phyloP scores from a whole-genome alignment of 2,113 vertebrate species.

The Hippoglossus stenolepis region DNA sequence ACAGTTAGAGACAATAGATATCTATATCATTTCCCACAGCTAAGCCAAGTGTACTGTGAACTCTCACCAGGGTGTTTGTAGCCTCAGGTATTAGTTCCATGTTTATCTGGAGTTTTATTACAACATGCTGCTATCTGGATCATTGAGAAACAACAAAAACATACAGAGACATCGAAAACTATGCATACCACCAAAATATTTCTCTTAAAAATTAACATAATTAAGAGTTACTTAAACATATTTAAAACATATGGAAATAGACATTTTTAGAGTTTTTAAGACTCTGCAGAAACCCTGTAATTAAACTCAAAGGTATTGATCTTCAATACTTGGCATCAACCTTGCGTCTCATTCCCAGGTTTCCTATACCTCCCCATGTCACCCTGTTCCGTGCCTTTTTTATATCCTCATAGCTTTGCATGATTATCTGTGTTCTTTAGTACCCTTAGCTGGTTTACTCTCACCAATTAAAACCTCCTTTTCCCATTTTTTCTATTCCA shows the following conservation, averaged over 20 bases:
- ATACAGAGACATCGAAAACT: background rate
- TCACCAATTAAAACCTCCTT: background rate
- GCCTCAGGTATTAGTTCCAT: no score
- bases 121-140: background rate
- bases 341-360: background rate
- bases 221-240: no score
- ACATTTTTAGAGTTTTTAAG: no score
- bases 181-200: background rate
- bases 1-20: no score
- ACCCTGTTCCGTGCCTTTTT: background rate
- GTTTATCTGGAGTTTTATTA: no score
- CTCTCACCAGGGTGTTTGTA: no score
- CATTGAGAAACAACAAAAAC: background rate
- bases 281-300: no score
- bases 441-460: background rate
- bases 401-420: background rate
- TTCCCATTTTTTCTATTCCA: background rate
- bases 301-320: background rate
- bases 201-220: no score
- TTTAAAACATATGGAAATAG: no score
- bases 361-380: background rate
- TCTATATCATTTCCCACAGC: background rate
- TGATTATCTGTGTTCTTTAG: background rate
- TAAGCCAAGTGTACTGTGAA: no score
- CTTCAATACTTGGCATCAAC: background rate